Evolutionary conservation across 2,888 invertebrate species (phyloP).

Genomic region (Pachydiplax longipennis): DNA sequence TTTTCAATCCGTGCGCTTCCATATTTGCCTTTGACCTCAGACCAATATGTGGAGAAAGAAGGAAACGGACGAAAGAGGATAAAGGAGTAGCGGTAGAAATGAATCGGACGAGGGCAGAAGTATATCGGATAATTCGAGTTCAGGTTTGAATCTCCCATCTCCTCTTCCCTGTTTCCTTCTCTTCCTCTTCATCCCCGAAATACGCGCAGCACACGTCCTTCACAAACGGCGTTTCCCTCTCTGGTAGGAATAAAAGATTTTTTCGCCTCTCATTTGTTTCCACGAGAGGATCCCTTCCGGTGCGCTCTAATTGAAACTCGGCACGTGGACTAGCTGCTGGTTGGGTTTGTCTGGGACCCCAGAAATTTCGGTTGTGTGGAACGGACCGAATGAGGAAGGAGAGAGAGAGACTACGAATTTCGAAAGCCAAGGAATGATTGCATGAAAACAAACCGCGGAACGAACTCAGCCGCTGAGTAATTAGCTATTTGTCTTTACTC

Average conservation of each 20-base stretch:
- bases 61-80: neutral
- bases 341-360: neutral
- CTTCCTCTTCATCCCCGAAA: neutral
- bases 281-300: slow-evolving; percentile 31
- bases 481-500: slow-evolving; percentile 20
- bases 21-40: neutral
- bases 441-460: slow-evolving; percentile 19
- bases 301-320: slow-evolving; percentile 37
- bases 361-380: neutral
- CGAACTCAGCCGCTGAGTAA: neutral
- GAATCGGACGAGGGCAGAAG: neutral
- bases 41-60: neutral
- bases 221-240: neutral
- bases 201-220: neutral
- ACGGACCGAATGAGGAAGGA: neutral
- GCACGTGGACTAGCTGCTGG: slow-evolving; percentile 22
- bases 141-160: neutral
- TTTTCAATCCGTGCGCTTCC: neutral
- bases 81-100: neutral
- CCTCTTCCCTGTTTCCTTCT: neutral
- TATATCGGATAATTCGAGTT: too few relatives aligned
- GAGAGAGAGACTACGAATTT: slow-evolving; percentile 4
- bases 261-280: slow-evolving; percentile 28
- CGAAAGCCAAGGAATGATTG: slow-evolving; percentile 8
- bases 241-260: neutral